Percentiles rank a stretch among this genome's conserved stretches.
These are phyloP conservation scores for Zaprionus tsacasi DNA, from an alignment of 1,140 invertebrate species.

Conservation along the genomic window DNA sequence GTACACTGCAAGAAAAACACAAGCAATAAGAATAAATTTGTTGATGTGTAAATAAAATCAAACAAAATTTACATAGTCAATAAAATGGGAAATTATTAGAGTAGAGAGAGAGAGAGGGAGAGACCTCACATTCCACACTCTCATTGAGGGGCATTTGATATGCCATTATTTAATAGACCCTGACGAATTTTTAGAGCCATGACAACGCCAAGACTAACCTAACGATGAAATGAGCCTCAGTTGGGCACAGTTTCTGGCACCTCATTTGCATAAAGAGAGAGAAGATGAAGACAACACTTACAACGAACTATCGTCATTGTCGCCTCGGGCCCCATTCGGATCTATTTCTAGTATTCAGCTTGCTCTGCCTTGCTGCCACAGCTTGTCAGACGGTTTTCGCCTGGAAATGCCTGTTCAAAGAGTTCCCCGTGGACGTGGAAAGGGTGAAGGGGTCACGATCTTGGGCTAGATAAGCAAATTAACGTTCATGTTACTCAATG, in stretches of 20 bases:
- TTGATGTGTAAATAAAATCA: background rate
- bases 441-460: slow-evolving; percentile 47
- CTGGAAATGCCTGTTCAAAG: slow-evolving; percentile 62
- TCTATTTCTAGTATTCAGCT: slow-evolving; percentile 19
- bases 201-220: slow-evolving; percentile 23
- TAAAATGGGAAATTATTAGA: background rate
- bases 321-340: slow-evolving; percentile 8
- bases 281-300: slow-evolving; percentile 47
- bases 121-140: background rate
- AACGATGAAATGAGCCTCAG: slow-evolving; percentile 14
- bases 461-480: slow-evolving; percentile 33
- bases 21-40: background rate
- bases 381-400: slow-evolving; percentile 1
- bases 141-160: slow-evolving; percentile 21
- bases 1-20: background rate
- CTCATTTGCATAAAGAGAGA: slow-evolving; percentile 66
- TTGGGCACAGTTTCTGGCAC: slow-evolving; percentile 16
- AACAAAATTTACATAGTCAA: background rate
- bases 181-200: slow-evolving; percentile 42
- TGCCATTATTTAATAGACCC: slow-evolving; percentile 46
- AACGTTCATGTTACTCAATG: slow-evolving; percentile 10
- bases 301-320: slow-evolving; percentile 11
- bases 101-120: slow-evolving; percentile 8
- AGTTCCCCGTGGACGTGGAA: slow-evolving; percentile 54
- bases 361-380: slow-evolving; percentile 6